These are phyloP conservation scores for Motacilla tschutschensis DNA, from an alignment of 2,113 vertebrate species.

Conservation along the genomic window DNA sequence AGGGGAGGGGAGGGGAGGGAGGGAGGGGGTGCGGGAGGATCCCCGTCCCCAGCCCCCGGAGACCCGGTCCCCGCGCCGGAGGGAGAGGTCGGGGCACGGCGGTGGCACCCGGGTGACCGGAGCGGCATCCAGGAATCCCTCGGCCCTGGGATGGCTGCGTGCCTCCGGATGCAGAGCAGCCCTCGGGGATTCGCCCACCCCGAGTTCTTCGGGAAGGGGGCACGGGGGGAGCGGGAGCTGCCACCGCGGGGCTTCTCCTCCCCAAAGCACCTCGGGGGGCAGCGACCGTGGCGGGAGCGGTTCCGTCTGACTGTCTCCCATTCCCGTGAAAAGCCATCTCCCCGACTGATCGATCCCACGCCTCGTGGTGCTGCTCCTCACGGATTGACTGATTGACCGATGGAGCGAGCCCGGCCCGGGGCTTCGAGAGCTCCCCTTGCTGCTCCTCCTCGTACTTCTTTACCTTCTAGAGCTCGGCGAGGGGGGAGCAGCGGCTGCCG, in stretches of 20 bases:
- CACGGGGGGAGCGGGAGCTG: background rate
- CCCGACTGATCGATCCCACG: background rate
- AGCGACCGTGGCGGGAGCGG: background rate
- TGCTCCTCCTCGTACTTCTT: background rate
- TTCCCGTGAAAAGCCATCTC: background rate
- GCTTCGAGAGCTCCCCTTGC: background rate
- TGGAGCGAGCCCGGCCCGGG: background rate
- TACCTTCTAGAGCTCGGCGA: accelerated
- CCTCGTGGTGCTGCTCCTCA: background rate
- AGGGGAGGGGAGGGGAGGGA: background rate
- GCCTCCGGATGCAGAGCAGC: accelerated
- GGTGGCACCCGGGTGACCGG: accelerated
- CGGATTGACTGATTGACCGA: background rate
- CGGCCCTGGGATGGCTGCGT: accelerated
- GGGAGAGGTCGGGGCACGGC: background rate
- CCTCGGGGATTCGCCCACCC: accelerated
- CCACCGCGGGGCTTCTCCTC: background rate
- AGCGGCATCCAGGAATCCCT: accelerated
- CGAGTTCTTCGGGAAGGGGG: background rate
- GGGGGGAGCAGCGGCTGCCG: background rate
- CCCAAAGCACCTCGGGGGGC: background rate
- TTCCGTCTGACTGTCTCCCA: background rate
- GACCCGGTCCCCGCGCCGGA: accelerated
- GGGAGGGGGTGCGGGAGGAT: background rate
- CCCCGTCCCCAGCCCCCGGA: background rate